Percentiles rank a stretch among this genome's conserved stretches.
Evolutionary conservation across 2,888 invertebrate species (phyloP).

Genomic region (Acronicta alni): DNA sequence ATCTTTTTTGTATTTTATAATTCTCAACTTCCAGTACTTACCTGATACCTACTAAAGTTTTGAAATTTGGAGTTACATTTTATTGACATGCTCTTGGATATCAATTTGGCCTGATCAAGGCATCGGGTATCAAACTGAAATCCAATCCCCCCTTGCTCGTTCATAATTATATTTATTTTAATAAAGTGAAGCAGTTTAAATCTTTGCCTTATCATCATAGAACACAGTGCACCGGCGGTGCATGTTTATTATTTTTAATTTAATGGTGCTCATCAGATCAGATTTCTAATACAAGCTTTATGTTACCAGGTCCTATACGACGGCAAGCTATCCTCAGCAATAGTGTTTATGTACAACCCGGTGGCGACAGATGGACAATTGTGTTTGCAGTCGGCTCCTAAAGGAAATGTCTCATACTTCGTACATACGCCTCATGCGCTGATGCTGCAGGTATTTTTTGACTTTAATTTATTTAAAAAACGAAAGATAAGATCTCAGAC

Average conservation of each 20-base stretch:
- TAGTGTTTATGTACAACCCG: constrained; percentile 99
- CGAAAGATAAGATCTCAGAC: too few relatives aligned
- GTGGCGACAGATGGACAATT: constrained; percentile 99
- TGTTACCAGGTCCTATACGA: constrained; percentile 97
- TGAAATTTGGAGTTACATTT: too few relatives aligned
- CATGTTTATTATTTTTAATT: background rate
- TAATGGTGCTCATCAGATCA: background rate
- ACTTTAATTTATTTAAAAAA: too few relatives aligned
- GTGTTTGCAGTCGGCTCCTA: constrained; percentile 99
- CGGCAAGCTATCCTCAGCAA: constrained; percentile 98
- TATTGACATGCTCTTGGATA: too few relatives aligned
- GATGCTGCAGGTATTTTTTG: constrained; percentile 96
- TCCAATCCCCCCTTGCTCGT: too few relatives aligned
- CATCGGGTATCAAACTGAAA: too few relatives aligned
- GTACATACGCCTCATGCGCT: constrained; percentile 99
- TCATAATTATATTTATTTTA: too few relatives aligned
- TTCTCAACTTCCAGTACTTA: too few relatives aligned
- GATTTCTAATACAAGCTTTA: constrained; percentile 1
- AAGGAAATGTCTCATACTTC: constrained; percentile 99
- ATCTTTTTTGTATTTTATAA: too few relatives aligned
- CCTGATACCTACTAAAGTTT: too few relatives aligned
- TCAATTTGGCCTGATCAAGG: too few relatives aligned
- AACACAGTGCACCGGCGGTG: constrained; percentile 34
- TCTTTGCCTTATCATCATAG: background rate
- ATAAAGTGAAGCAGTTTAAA: background rate